These are phyloP conservation scores for Lethocerus indicus DNA, from an alignment of 1,140 invertebrate genomes.

Conservation along the genomic window DNA sequence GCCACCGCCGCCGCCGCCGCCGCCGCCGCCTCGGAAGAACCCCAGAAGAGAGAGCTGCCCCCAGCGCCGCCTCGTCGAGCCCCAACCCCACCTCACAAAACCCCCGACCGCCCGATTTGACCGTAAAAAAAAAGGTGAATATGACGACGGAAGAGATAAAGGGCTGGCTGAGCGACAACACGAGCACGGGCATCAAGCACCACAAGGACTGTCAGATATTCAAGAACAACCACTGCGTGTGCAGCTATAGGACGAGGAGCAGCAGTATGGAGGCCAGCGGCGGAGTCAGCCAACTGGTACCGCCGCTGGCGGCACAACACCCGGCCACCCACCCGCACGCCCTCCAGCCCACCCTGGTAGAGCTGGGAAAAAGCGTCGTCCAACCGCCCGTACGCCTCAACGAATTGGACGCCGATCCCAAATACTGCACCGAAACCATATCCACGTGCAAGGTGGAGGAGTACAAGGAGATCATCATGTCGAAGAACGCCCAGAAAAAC, in stretches of 20 bases:
- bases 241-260: conserved; percentile 7
- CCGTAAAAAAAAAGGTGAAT: conserved; percentile 41
- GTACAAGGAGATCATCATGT: conserved; percentile 13
- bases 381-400: conserved; percentile 15
- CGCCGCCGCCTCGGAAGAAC: too few species aligned
- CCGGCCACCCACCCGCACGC: too few species aligned
- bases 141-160: conserved; percentile 55
- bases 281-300: neutral
- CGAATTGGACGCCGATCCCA: conserved; percentile 11
- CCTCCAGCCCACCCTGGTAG: too few species aligned
- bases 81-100: too few species aligned
- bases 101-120: too few species aligned
- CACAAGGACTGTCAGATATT: conserved; percentile 16
- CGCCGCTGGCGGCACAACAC: too few species aligned
- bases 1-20: too few species aligned
- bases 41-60: too few species aligned
- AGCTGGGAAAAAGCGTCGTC: conserved; percentile 12
- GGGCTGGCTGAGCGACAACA: conserved; percentile 47
- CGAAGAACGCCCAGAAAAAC: too few species aligned
- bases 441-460: conserved; percentile 16
- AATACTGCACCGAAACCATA: conserved; percentile 14
- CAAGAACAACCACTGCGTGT: conserved; percentile 17
- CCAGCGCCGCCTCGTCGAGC: too few species aligned
- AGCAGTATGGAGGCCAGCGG: conserved; percentile 5
- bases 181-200: conserved; percentile 15